Conservation (phyloP, 2,113 vertebrate genomes). For the Saimiri boliviensis region DNA sequence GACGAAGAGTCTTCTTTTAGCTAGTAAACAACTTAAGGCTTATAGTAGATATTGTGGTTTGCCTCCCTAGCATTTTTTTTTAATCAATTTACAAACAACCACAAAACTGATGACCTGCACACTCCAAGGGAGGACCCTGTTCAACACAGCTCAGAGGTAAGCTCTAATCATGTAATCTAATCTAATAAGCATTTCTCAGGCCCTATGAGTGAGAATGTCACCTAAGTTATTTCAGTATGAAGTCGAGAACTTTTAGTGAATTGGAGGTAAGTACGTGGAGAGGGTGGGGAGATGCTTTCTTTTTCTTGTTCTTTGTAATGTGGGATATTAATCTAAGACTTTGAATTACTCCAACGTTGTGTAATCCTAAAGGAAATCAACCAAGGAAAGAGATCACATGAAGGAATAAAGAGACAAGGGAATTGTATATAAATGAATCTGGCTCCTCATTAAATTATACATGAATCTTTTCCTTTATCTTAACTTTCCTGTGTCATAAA, state of each 20-base stretch:
- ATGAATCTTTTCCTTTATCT: background rate
- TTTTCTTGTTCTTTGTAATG: background rate
- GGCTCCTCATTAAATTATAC: background rate
- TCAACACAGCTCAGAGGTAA: background rate
- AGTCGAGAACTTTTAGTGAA: background rate
- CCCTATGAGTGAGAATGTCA: background rate
- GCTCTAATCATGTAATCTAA: background rate
- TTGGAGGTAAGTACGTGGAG: accelerated
- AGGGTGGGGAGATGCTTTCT: background rate
- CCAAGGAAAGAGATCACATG: background rate
- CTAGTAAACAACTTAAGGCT: background rate
- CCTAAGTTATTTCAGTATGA: background rate
- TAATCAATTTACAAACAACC: background rate
- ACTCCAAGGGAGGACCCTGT: background rate
- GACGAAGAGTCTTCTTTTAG: background rate
- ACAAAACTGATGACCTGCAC: background rate
- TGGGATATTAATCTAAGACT: background rate
- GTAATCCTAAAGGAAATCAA: background rate
- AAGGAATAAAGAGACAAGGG: background rate
- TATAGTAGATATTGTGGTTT: background rate
- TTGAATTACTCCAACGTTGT: background rate
- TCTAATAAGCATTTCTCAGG: background rate
- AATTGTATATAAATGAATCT: background rate
- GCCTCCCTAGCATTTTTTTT: background rate
- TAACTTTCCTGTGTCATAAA: background rate